phyloP scores from a whole-genome alignment of 2,797 vertebrate genomes.

The Rhyacichthys aspro region DNA sequence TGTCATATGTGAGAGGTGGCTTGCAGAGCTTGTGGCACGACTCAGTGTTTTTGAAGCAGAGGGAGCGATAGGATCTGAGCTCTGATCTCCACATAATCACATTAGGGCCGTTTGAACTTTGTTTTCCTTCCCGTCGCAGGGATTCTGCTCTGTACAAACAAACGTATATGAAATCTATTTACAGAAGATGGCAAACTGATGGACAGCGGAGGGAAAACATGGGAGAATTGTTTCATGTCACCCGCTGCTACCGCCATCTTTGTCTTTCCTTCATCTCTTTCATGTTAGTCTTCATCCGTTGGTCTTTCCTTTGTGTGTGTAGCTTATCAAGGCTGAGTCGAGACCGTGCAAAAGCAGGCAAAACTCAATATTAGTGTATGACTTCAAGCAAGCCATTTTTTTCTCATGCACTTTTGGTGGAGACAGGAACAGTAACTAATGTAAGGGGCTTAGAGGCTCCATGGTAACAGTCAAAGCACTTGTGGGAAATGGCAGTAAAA shows the following conservation, averaged over 20 bases:
- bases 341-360: no score
- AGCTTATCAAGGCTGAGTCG: no score
- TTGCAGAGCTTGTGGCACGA: constrained; percentile 45
- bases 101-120: constrained; percentile 73
- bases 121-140: constrained; percentile 65
- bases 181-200: constrained; percentile 58
- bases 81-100: constrained; percentile 76
- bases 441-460: neutral
- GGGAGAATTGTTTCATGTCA: constrained; percentile 61
- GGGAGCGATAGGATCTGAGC: constrained; percentile 67
- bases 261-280: constrained; percentile 46
- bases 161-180: constrained; percentile 64
- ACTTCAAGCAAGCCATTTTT: no score
- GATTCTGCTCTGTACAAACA: constrained; percentile 64
- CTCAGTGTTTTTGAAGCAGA: constrained; percentile 56
- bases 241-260: constrained; percentile 36
- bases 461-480: constrained; percentile 5
- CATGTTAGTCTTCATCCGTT: constrained; percentile 36
- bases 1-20: constrained; percentile 43
- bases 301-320: no score
- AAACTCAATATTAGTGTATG: no score
- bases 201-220: constrained; percentile 47
- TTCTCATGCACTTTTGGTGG: no score
- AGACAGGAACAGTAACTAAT: neutral
- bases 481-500: constrained; percentile 4